A percentile compares a stretch with the other conserved stretches of the same genome.
phyloP scores from a whole-genome alignment of 2,888 invertebrate genomes.

The Vanessa cardui region DNA sequence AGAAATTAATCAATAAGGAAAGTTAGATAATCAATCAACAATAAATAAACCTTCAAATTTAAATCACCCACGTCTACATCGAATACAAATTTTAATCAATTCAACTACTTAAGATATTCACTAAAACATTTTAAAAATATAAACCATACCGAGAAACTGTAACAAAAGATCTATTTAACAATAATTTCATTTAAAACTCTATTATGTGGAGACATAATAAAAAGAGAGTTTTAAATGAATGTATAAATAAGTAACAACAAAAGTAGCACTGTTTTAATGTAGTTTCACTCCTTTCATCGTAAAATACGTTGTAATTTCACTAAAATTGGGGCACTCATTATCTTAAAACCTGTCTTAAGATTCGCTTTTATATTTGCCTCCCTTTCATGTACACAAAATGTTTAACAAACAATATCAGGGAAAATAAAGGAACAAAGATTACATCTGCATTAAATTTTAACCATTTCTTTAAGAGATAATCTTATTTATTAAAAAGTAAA shows the following conservation, averaged over 20 bases:
- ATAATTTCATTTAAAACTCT: no score
- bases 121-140: neutral
- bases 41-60: no score
- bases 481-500: no score
- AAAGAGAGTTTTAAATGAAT: no score
- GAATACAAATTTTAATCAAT: constrained; percentile 1
- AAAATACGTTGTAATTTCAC: constrained; percentile 25
- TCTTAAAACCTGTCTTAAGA: constrained; percentile 23
- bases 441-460: neutral
- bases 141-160: neutral
- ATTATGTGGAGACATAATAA: no score
- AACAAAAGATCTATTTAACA: neutral
- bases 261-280: neutral
- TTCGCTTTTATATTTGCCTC: neutral
- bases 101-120: neutral
- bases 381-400: constrained; percentile 5
- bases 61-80: neutral
- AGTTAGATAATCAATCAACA: no score
- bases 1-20: no score
- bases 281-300: constrained; percentile 15
- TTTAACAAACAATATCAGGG: constrained; percentile 16
- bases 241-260: no score
- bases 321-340: constrained; percentile 31
- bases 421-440: neutral
- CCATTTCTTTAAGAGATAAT: neutral